Evolutionary conservation across 2,888 invertebrate species (phyloP).

Genomic region (Bugulina stolonifera): DNA sequence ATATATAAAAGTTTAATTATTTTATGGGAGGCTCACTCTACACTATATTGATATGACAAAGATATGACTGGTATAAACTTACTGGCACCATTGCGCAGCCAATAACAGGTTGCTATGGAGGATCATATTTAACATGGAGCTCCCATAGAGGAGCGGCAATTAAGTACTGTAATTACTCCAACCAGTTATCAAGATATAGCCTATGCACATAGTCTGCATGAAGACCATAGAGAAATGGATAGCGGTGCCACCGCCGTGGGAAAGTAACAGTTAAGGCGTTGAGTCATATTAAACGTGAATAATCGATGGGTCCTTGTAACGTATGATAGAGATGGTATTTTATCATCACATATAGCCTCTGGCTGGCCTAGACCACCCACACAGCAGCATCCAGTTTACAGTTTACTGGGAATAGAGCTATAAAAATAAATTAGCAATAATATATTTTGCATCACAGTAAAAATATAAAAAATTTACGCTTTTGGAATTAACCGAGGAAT

Average conservation of each 20-base stretch:
- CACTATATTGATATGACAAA: slow-evolving; percentile 3
- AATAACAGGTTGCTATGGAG: slow-evolving; percentile 15
- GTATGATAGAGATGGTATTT: no score
- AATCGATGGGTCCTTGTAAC: no score
- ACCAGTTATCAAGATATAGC: slow-evolving; percentile 20
- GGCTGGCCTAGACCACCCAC: no score
- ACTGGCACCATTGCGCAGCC: slow-evolving; percentile 3
- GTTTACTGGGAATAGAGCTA: no score
- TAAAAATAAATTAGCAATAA: no score
- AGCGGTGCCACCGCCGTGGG: slow-evolving; percentile 4
- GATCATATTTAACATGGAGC: background rate
- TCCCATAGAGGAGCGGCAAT: background rate
- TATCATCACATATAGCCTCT: no score
- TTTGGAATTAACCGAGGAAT: no score
- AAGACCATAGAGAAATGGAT: background rate
- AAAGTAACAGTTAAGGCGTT: slow-evolving; percentile 1
- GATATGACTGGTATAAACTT: slow-evolving; percentile 16
- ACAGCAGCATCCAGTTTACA: no score
- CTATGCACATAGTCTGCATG: background rate
- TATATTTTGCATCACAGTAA: no score
- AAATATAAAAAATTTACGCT: no score
- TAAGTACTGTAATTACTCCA: background rate
- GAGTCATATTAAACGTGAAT: slow-evolving; percentile 8
- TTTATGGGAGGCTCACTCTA: slow-evolving; percentile 14
- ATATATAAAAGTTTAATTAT: slow-evolving; percentile 11